phyloP scores from a whole-genome alignment of 2,113 vertebrate species.

The Thymallus thymallus region DNA sequence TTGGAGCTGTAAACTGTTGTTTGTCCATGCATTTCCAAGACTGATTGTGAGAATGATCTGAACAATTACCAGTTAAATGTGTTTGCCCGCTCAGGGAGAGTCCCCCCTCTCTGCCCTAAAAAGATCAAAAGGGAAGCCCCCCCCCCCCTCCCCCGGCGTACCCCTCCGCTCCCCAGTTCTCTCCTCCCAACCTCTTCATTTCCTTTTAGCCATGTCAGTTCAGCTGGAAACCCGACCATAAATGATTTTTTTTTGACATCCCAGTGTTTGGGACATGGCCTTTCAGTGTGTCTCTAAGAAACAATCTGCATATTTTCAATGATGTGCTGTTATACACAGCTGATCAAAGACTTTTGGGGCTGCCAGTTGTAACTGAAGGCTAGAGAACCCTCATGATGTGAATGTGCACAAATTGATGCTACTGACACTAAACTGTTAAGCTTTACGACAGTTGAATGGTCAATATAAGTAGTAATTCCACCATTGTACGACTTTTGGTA shows the following conservation, averaged over 20 bases:
- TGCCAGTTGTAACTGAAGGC: slow-evolving; percentile 39
- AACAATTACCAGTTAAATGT: slow-evolving; percentile 78
- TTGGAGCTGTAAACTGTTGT: slow-evolving; percentile 77
- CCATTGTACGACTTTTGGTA: no score
- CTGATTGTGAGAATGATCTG: slow-evolving; percentile 73
- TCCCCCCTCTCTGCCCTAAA: slow-evolving; percentile 60
- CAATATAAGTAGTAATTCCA: slow-evolving; percentile 61
- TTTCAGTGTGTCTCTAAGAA: slow-evolving; percentile 48
- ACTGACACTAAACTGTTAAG: slow-evolving; percentile 61
- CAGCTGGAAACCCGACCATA: slow-evolving; percentile 76
- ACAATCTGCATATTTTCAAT: slow-evolving; percentile 67
- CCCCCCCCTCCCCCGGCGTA: slow-evolving; percentile 9
- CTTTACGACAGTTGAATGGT: slow-evolving; percentile 58
- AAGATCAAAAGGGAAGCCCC: slow-evolving; percentile 74
- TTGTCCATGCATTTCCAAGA: slow-evolving; percentile 75
- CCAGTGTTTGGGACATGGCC: slow-evolving; percentile 57
- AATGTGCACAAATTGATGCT: slow-evolving; percentile 64
- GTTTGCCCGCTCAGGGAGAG: slow-evolving; percentile 71
- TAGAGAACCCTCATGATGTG: slow-evolving; percentile 46
- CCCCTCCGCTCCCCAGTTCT: slow-evolving; percentile 1
- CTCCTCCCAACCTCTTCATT: slow-evolving; percentile 63
- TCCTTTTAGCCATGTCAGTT: slow-evolving; percentile 73
- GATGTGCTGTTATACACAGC: slow-evolving; percentile 57
- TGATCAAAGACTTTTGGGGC: slow-evolving; percentile 64
- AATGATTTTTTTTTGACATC: slow-evolving; percentile 64